These are phyloP conservation scores for Spondyliosoma cantharus DNA, from an alignment of 2,797 vertebrate species.

Conservation along the genomic window DNA sequence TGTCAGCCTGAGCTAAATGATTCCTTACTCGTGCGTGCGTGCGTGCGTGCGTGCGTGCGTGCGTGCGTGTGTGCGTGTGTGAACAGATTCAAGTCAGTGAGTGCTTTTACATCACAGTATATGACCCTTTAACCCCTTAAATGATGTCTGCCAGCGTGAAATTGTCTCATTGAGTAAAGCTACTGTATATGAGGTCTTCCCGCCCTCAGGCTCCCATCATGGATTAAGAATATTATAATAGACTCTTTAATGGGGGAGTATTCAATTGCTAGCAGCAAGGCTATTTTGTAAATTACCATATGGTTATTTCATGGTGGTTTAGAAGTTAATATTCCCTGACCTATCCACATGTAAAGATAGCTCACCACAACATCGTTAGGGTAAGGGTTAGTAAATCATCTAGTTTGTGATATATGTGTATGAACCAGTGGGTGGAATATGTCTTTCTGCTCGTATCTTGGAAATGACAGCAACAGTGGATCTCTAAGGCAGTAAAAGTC, in stretches of 20 bases:
- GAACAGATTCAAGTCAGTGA: background rate
- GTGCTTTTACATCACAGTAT: slow-evolving; percentile 21
- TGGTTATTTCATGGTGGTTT: slow-evolving; percentile 39
- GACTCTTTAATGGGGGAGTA: slow-evolving; percentile 23
- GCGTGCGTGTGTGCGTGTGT: slow-evolving; percentile 6
- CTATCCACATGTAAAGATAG: background rate
- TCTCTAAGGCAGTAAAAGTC: slow-evolving; percentile 60
- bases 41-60: slow-evolving; percentile 16
- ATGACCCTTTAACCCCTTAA: slow-evolving; percentile 33
- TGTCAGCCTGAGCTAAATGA: slow-evolving; percentile 51
- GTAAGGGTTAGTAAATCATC: slow-evolving; percentile 3
- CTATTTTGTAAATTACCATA: slow-evolving; percentile 42
- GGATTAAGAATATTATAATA: slow-evolving; percentile 22
- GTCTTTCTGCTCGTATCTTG: slow-evolving; percentile 29
- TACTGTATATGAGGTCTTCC: slow-evolving; percentile 4
- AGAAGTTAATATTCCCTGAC: slow-evolving; percentile 11
- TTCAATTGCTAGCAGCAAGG: slow-evolving; percentile 10
- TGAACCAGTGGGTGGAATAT: slow-evolving; percentile 23
- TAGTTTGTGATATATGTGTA: slow-evolving; percentile 3
- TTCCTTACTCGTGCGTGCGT: background rate
- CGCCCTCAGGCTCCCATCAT: slow-evolving; percentile 27
- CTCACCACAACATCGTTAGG: background rate
- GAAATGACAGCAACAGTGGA: slow-evolving; percentile 44
- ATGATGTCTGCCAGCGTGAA: slow-evolving; percentile 1
- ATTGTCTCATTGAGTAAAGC: slow-evolving; percentile 30